A percentile compares a stretch with the other conserved stretches of the same genome.
Evolutionary conservation across 2,888 invertebrate genomes (phyloP).

Genomic region (Chesias legatella): DNA sequence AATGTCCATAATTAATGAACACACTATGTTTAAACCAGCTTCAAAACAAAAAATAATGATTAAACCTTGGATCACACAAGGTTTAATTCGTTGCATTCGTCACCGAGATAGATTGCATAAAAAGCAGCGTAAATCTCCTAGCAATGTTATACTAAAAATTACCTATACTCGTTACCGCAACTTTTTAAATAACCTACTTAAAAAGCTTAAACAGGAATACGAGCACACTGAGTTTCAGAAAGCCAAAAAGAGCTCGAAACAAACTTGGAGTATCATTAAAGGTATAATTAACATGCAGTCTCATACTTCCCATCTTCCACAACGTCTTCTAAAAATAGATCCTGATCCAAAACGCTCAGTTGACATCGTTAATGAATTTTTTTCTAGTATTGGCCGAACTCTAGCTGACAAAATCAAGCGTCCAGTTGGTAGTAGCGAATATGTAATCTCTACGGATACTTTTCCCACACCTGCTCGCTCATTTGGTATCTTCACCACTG

Average conservation of each 20-base stretch:
- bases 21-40: background rate
- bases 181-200: slow-evolving; percentile 26
- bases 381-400: slow-evolving; percentile 5
- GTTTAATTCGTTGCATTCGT: slow-evolving; percentile 25
- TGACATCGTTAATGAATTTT: slow-evolving; percentile 6
- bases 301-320: background rate
- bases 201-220: slow-evolving; percentile 21
- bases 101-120: slow-evolving; percentile 21
- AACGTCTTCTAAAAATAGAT: slow-evolving; percentile 1
- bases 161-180: slow-evolving; percentile 28
- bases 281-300: slow-evolving; percentile 7
- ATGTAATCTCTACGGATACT: too few species aligned
- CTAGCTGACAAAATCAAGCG: slow-evolving; percentile 4
- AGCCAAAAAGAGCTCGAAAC: slow-evolving; percentile 12
- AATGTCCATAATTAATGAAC: background rate
- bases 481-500: too few species aligned
- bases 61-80: slow-evolving; percentile 26
- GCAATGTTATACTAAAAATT: slow-evolving; percentile 10
- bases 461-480: too few species aligned
- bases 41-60: slow-evolving; percentile 10
- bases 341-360: background rate
- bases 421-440: too few species aligned
- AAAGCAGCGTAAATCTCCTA: slow-evolving; percentile 10
- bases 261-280: slow-evolving; percentile 20
- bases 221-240: slow-evolving; percentile 16